phyloP scores from a whole-genome alignment of 2,797 vertebrate species.

The Lacerta bilineata region DNA sequence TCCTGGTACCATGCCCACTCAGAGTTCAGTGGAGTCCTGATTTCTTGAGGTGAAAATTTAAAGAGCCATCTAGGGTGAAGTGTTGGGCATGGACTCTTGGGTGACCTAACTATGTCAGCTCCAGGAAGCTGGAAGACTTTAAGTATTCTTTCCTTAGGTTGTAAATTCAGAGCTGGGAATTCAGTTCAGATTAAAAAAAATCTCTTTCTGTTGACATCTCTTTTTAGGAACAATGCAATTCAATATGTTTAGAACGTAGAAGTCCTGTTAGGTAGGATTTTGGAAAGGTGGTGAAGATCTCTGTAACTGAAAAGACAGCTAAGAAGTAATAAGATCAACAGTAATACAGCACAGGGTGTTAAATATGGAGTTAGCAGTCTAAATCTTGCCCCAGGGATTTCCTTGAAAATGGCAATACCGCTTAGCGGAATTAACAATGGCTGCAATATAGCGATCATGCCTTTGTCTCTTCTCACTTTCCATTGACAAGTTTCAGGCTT shows the following conservation, averaged over 20 bases:
- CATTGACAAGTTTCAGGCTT: constrained; percentile 66
- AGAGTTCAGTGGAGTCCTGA: neutral
- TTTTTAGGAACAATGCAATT: neutral
- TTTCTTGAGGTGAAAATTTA: neutral
- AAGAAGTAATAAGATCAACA: constrained; percentile 27
- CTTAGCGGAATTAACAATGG: constrained; percentile 63
- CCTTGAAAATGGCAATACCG: constrained; percentile 38
- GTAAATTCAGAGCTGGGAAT: neutral
- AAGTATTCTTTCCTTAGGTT: neutral
- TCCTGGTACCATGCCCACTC: too few relatives aligned
- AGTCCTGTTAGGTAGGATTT: constrained; percentile 14
- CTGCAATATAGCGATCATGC: constrained; percentile 56
- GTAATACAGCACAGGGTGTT: constrained; percentile 19
- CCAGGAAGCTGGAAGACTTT: neutral
- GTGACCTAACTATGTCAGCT: neutral
- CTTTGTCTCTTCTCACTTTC: constrained; percentile 66
- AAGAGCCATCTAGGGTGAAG: neutral
- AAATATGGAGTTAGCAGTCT: neutral
- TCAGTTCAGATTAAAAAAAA: neutral
- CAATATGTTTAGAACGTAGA: neutral
- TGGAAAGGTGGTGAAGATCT: constrained; percentile 14
- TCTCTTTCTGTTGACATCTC: constrained; percentile 15
- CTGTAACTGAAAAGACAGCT: constrained; percentile 2
- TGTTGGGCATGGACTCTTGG: too few relatives aligned
- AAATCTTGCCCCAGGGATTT: constrained; percentile 35